Evolutionary conservation across 2,888 invertebrate species (phyloP), one percentile per base, ranked within the genome.

Genomic region (Cyclophora punctaria): DNA sequence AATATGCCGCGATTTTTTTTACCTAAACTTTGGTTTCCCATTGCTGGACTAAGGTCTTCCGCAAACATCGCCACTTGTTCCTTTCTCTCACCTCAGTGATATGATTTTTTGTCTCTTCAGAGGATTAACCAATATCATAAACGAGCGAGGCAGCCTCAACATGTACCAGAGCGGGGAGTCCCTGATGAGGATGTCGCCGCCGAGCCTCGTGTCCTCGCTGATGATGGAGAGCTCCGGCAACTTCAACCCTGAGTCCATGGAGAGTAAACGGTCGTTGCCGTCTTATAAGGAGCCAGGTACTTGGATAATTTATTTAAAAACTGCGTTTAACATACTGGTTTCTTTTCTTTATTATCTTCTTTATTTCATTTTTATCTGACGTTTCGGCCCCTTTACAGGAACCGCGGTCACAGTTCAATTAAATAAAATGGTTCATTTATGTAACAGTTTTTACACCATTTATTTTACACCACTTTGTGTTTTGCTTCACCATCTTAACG

Each of bases 151-250:
- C 20, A 87, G 86, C 50, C 71, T 87, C 3, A 83, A 80, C 64
- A 88, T 88, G 87, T 87, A 84, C 57, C 83, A 80, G 56, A 87
- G 86, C 57, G 88, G 87, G 0, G 88, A 87, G 53, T 85, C 82
- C 0, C 67, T 87, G 1, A 84, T 85, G 84, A 65, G 86, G 4
- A 89, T 75, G 91, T 91, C 83, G 0, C 91, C 91, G 0, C 91
- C 92, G 0, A 91, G 91, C 60, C 79, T 92, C 34, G 90, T 91
- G 7, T 91, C 91, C 7, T 91, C 91, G 0, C 59, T 88, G 0
- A 70, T 87, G 2, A 87, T 89, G 88, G 89, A 89, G 57, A 80
- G 70, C 56, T 89, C 89, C 2, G 86, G 85, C 5, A 85, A 71
- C 34, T 86, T 84, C 72, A 83, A 86, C 63, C 62, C 61, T 0